These are phyloP conservation scores for Eubasilissa regina DNA, from an alignment of 1,140 invertebrate species.

Conservation along the genomic window DNA sequence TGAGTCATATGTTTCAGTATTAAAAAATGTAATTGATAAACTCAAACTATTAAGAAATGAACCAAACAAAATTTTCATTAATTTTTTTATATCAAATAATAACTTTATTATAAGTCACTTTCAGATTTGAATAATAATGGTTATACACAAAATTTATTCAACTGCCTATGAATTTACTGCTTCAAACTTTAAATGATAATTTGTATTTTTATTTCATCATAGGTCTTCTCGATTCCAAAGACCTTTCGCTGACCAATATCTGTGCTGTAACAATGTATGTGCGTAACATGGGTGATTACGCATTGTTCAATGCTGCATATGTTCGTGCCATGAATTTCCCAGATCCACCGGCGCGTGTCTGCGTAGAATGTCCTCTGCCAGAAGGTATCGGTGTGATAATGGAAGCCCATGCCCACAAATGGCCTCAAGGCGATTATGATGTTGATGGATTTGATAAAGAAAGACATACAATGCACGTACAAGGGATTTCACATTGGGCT, in stretches of 20 bases:
- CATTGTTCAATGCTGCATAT: conserved; percentile 85
- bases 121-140: too few species aligned
- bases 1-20: too few species aligned
- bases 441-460: conserved; percentile 63
- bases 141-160: too few species aligned
- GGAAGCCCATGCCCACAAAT: conserved; percentile 76
- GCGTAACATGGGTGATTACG: conserved; percentile 85
- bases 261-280: conserved; percentile 89
- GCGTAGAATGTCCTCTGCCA: conserved; percentile 86
- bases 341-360: conserved; percentile 91
- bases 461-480: conserved; percentile 90
- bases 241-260: conserved; percentile 78
- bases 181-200: neutral
- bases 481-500: conserved; percentile 96
- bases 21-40: too few species aligned
- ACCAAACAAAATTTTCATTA: too few species aligned
- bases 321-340: conserved; percentile 80
- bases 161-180: too few species aligned
- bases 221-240: conserved; percentile 75
- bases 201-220: conserved; percentile 56
- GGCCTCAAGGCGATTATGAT: conserved; percentile 47
- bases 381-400: conserved; percentile 82
- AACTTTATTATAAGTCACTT: too few species aligned
- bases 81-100: too few species aligned
- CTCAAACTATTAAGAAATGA: too few species aligned